Evolutionary conservation across 2,888 invertebrate genomes (phyloP).

Genomic region (Sphaerolaimus hirsutus): DNA sequence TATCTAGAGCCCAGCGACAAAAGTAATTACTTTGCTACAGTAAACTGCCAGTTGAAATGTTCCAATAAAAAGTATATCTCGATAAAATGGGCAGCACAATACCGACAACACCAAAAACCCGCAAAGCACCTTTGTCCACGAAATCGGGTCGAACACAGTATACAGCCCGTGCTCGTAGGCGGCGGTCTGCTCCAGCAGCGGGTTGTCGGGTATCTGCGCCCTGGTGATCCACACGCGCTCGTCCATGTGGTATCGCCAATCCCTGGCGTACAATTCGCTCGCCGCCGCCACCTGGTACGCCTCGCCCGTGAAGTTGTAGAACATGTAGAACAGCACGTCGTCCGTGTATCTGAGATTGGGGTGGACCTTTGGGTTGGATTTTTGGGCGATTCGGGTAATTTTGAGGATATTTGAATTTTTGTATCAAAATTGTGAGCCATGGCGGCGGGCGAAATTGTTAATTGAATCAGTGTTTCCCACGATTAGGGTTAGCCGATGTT

Average conservation of each 20-base stretch:
- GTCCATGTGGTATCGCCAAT: constrained; percentile 97
- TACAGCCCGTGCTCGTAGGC: constrained; percentile 95
- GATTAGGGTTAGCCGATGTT: too few relatives aligned
- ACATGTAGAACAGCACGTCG: constrained; percentile 92
- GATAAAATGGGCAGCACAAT: too few relatives aligned
- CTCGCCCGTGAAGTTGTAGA: constrained; percentile 96
- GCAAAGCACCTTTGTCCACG: constrained; percentile 70
- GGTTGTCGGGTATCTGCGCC: constrained; percentile 31
- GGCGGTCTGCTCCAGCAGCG: constrained; percentile 74
- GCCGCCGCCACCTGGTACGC: constrained; percentile 90
- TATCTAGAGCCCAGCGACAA: not conserved
- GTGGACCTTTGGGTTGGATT: too few relatives aligned
- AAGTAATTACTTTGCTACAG: not conserved
- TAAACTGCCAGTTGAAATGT: too few relatives aligned
- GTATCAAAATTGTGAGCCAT: not conserved
- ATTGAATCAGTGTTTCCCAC: too few relatives aligned
- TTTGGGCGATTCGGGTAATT: too few relatives aligned
- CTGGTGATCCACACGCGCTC: constrained; percentile 48
- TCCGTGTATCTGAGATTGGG: constrained; percentile 36
- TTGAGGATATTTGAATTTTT: too few relatives aligned
- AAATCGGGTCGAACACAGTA: constrained; percentile 94
- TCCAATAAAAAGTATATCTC: too few relatives aligned
- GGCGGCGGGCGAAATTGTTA: not conserved
- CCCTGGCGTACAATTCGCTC: constrained; percentile 83
- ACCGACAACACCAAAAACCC: not conserved